Base-by-base conservation (phyloP, 2,888 invertebrate species). In the Dryobota labecula region DNA sequence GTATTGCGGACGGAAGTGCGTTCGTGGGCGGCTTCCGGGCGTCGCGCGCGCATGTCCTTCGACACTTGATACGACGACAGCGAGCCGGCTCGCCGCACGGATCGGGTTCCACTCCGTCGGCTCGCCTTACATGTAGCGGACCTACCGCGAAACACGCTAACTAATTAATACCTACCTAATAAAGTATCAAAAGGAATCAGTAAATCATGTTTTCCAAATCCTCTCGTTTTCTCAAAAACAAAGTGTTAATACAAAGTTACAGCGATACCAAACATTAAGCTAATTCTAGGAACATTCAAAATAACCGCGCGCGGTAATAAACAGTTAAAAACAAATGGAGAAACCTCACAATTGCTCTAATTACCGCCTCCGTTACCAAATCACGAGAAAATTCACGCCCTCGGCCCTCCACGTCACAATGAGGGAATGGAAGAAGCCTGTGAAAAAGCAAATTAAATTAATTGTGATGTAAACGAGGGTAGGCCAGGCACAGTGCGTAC, bases 391-490 rank as follows among this genome's bases (percentile, higher is more conserved):
- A 94, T 95, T 95, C 93, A 92, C 95, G 92, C 94, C 92, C 92
- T 92, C 91, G 89, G 89, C 91, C 92, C 94, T 92, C 91, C 90
- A 92, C 92, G 91, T 93, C 90, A 93, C 93, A 94, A 93, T 92
- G 91, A 92, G 91, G 91, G 92, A 94, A 92, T 93, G 92, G 92
- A 93, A 93, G 95, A 95, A 95, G 94, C 94, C 95, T 92, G 94
- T 94, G 94, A 95, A 95, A 94, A 95, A 94, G 94, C 94, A 95
- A 95, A 95, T 95, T 95, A 95, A 95, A 93, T 95, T 94, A 94
- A 94, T 95, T 94, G 95, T 94, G 94, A 94, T 94, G 93, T 95
- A 94, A 95, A 94, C 94, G 94, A 94, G 94, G 94, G 94, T 93
- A 91, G 91, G 88, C 90, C 86, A 87, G 88, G 88, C 87, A 89